Base-by-base conservation (phyloP, 1,140 invertebrate genomes). In the Penaeus indicus region DNA sequence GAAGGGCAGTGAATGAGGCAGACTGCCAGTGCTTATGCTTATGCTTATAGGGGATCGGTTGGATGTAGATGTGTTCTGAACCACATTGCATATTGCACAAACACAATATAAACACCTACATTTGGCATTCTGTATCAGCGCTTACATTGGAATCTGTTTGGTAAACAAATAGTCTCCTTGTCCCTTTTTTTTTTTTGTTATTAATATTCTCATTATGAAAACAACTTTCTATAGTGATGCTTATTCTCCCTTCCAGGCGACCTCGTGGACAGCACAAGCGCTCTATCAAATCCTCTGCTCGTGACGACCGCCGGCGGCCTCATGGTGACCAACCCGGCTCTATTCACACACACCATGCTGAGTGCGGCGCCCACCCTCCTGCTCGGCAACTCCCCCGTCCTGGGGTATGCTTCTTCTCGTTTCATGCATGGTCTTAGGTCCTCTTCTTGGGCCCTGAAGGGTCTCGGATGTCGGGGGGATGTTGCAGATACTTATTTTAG, bases 321-420 rank as follows among this genome's bases (percentile, higher is more conserved):
- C 11, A 91, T 91, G 90, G 90, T 91, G 63, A 91, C 90, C 69
- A 91, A 91, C 64, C 90, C 90, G 42, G 90, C 90, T 25, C 90
- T 91, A 75, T 91, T 91, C 89, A 91, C 88, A 42, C 90, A 91
- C 88, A 90, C 88, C 25, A 91, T 91, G 90, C 88, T 91, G 25
- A 85, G 86, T 63, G 88, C 90, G 5, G 89, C 84, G 47, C 90
- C 86, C 16, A 90, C 90, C 1, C 88, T 91, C 32, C 89, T 91
- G 8, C 64, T 91, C 22, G 89, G 89, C 80, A 90, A 84, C 81
- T 72, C 85, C 13, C 89, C 89, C 16, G 89, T 90, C 82, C 85
- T 90, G n/a, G 85, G 84, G 84, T 86, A 86, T 62, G 84, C 13
- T 80, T 38, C 42, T 11, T 25, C 47, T 21, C 47, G 32, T 38